These are phyloP conservation scores for Heteromurus nitidus DNA, from an alignment of 2,888 invertebrate species.

Conservation along the genomic window DNA sequence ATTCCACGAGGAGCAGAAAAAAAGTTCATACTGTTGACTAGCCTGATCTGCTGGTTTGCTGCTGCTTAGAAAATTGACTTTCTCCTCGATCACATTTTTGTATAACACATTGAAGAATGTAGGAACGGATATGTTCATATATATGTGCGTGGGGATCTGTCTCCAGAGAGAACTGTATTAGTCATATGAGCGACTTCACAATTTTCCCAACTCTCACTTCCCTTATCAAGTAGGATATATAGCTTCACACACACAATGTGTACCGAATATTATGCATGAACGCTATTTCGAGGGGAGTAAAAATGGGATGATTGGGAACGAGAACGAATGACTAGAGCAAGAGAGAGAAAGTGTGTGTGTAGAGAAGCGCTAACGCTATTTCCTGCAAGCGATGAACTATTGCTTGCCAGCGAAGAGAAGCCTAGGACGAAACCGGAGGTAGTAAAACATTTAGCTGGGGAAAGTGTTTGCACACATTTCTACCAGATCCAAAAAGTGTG, in stretches of 20 bases:
- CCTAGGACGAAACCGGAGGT: constrained; percentile 32
- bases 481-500: no score
- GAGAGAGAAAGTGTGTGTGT: constrained; percentile 27
- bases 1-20: constrained; percentile 16
- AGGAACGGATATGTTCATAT: neutral
- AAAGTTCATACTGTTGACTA: constrained; percentile 34
- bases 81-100: constrained; percentile 56
- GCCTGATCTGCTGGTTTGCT: constrained; percentile 26
- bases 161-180: constrained; percentile 34
- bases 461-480: constrained; percentile 22
- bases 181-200: neutral
- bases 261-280: constrained; percentile 43
- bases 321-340: no score
- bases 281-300: neutral
- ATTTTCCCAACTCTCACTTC: neutral
- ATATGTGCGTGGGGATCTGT: constrained; percentile 12
- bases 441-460: constrained; percentile 46
- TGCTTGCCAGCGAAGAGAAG: constrained; percentile 5
- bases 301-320: constrained; percentile 34
- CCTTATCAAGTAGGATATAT: no score
- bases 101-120: neutral
- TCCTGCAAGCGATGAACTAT: constrained; percentile 14
- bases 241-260: constrained; percentile 19
- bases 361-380: constrained; percentile 16
- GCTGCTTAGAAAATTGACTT: constrained; percentile 57